These are phyloP conservation scores for Sminthurides bifidus DNA, from an alignment of 1,140 invertebrate genomes.

Conservation along the genomic window DNA sequence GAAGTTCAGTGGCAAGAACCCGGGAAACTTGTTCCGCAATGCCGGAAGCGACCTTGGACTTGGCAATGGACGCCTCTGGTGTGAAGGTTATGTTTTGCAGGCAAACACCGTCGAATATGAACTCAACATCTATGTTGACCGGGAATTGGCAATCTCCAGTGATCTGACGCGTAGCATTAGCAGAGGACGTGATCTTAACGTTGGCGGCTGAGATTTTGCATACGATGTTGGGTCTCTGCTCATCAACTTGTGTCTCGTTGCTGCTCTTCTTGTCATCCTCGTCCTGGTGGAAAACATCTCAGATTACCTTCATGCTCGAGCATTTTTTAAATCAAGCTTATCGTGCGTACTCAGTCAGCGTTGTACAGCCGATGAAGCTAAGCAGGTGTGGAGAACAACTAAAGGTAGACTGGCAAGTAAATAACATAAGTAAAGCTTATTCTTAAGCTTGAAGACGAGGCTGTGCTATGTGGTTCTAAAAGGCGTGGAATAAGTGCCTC, in stretches of 20 bases:
- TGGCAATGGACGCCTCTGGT: too few relatives aligned
- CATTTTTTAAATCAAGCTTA: neutral
- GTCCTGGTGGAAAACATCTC: neutral
- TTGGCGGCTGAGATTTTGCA: neutral
- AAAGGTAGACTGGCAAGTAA: too few relatives aligned
- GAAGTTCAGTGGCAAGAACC: too few relatives aligned
- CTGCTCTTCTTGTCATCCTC: neutral
- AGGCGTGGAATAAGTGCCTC: neutral
- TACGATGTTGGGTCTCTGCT: neutral
- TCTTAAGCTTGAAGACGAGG: too few relatives aligned
- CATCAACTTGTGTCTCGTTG: neutral
- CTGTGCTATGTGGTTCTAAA: too few relatives aligned
- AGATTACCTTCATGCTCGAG: neutral
- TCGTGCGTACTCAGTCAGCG: neutral
- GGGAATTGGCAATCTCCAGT: too few relatives aligned
- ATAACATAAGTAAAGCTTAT: too few relatives aligned
- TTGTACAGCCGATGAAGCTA: neutral
- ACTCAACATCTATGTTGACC: too few relatives aligned
- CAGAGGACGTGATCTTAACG: neutral
- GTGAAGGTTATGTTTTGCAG: too few relatives aligned
- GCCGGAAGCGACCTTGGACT: too few relatives aligned
- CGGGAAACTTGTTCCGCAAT: too few relatives aligned
- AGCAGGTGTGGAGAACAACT: neutral
- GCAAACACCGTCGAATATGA: too few relatives aligned
- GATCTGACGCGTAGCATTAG: neutral